Base-by-base conservation (phyloP, 2,797 vertebrate genomes). In the Harpagifer antarcticus region DNA sequence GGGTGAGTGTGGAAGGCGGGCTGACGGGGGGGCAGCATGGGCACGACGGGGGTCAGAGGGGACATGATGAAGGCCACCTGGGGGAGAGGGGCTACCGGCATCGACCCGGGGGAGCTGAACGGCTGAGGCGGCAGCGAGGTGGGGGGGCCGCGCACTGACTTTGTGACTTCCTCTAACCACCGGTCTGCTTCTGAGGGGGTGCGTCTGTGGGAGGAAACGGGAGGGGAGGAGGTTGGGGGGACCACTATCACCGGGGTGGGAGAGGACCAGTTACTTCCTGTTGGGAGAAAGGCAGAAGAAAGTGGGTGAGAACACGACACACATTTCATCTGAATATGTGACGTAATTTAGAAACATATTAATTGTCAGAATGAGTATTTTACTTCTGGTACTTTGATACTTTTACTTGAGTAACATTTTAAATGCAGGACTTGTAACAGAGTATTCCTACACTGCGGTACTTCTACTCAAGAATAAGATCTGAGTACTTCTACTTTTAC, bases 141-240 rank as follows among this genome's bases (percentile, higher is more conserved):
- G 0, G 92, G 97, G 0, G 96, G 96, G 3, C 89, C 96, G 74
- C 96, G 94, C 65, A 99, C 94, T 4, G 95, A 98, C 89, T 98
- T 98, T 68, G 98, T 92, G 44, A 99, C 98, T 89, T 99, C 98
- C 64, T 98, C 98, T 78, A 99, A 91, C 98, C 98, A 99, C 65
- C 97, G 96, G 90, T 99, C 98, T 3, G 98, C 98, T 85, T 99
- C 98, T 0, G 98, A 99, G 0, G 98, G 96, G 0, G 98, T 99
- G 52, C 98, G 97, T 79, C 91, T 96, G 91, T 99, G 98, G 54
- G 95, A 95, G 19, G 94, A 65, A n/a, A 83, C 12, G 12, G 16
- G 77, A 0, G 92, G 91, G 76, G 93, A 95, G 11, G 93, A 90
- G 0, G 94, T 61, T 1, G 89, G 91, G 2, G 92, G 86, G 11